phyloP scores from a whole-genome alignment of 2,888 invertebrate species.

The Athetis lepigone region DNA sequence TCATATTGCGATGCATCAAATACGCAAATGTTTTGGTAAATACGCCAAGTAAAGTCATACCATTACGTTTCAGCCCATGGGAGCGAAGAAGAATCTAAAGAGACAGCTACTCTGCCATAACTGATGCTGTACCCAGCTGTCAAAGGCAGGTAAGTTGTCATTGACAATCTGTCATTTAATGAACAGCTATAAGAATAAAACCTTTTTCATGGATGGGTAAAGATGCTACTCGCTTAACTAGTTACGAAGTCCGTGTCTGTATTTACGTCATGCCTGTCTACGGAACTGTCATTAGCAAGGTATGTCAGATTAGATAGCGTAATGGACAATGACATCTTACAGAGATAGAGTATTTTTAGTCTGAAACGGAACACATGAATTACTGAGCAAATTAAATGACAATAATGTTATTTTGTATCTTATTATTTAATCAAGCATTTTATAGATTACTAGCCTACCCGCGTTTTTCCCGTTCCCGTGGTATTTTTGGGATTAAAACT shows the following conservation, averaged over 20 bases:
- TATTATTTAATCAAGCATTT: no score
- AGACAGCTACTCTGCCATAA: no score
- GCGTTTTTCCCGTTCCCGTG: no score
- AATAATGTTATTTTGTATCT: no score
- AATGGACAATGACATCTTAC: neutral
- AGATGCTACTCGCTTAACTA: neutral
- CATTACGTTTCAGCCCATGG: no score
- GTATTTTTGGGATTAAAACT: no score
- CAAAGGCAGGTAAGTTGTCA: conserved; percentile 1
- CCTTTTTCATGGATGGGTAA: neutral
- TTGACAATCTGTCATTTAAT: conserved; percentile 19
- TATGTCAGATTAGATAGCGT: neutral
- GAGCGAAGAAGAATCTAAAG: no score
- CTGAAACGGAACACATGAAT: neutral
- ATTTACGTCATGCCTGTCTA: conserved; percentile 16
- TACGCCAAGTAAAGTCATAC: no score
- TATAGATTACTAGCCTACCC: no score
- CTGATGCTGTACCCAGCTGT: neutral
- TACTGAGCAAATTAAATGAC: neutral
- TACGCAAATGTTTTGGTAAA: no score
- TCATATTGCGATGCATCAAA: no score
- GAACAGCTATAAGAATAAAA: conserved; percentile 6
- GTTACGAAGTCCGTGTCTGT: neutral
- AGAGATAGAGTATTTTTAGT: neutral
- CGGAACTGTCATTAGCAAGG: neutral